Evolutionary conservation across 2,888 invertebrate genomes (phyloP), one percentile per base, ranked within the genome.

Genomic region (Epirrita christyi): DNA sequence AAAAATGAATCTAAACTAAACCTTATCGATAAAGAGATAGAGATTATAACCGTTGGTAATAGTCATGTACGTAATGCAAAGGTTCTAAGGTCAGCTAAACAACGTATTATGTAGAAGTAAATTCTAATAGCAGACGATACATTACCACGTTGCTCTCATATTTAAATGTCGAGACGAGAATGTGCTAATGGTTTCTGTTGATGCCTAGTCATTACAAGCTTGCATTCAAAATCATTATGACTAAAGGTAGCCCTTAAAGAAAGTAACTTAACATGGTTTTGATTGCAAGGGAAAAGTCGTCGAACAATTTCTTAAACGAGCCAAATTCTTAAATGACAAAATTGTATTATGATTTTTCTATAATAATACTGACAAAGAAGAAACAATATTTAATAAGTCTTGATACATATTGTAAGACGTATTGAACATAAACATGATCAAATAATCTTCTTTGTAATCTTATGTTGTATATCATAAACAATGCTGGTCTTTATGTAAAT

Each of bases 51-150:
- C 29, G 45, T 15, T 14, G 37, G 15, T 43, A 29, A 37, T 10
- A 11, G 29, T 29, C 10, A 32, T 41, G 37, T 32, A 14, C 9
- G 29, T 28, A 15, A 34, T 21, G 38, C 36, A 54, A 52, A 53
- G 45, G 45, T 48, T 52, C 40, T 57, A 48, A 59, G 69, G 73
- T 70, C 65, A 71, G 64, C 55, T 52, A 68, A 68, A 70, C 68
- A 72, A 65, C 59, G 58, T 67, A 65, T 72, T 69, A 72, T 66
- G 70, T 67, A 71, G 72, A 74, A 71, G 62, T 64, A 72, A 72
- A 70, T 67, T 68, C 58, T 78, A 72, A 75, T 73, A 72, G 71
- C 73, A 62, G 56, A 61, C 61, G 66, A 72, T 76, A 70, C 68
- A 67, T 75, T 68, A 69, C 67, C 64, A 52, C 7, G 54, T 57